Conservation (phyloP, 2,888 invertebrate genomes). For the Poecilobothrus nobilitatus region DNA sequence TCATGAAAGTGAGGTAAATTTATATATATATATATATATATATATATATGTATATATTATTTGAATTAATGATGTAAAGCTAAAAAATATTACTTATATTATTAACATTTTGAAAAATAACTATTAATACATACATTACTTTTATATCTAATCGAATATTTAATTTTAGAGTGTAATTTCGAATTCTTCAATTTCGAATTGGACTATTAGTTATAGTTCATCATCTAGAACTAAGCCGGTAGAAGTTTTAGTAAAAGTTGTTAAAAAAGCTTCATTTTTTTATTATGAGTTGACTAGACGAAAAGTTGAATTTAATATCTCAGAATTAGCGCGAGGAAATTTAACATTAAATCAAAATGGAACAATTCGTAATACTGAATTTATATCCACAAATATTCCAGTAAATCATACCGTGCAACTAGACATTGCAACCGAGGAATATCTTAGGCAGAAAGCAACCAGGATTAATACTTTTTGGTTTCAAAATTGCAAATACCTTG, state of each 20-base stretch:
- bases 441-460: constrained; percentile 49
- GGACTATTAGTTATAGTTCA: constrained; percentile 54
- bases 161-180: constrained; percentile 38
- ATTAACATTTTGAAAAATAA: background rate
- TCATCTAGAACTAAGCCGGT: constrained; percentile 49
- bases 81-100: background rate
- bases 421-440: constrained; percentile 53
- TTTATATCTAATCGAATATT: background rate
- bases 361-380: constrained; percentile 48
- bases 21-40: constrained; percentile 14
- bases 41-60: too few relatives aligned
- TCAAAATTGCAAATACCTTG: constrained; percentile 64
- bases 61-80: too few relatives aligned
- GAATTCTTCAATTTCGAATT: constrained; percentile 49
- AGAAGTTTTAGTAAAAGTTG: constrained; percentile 52
- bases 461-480: constrained; percentile 66
- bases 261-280: constrained; percentile 33
- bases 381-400: constrained; percentile 54
- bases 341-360: constrained; percentile 57
- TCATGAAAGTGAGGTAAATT: constrained; percentile 20
- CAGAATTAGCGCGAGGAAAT: constrained; percentile 59
- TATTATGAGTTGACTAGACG: constrained; percentile 40
- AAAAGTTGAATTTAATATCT: constrained; percentile 43
- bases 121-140: background rate
- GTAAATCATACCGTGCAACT: constrained; percentile 53